Conservation (phyloP, 2,797 vertebrate species). For the Lithobates sylvaticus region DNA sequence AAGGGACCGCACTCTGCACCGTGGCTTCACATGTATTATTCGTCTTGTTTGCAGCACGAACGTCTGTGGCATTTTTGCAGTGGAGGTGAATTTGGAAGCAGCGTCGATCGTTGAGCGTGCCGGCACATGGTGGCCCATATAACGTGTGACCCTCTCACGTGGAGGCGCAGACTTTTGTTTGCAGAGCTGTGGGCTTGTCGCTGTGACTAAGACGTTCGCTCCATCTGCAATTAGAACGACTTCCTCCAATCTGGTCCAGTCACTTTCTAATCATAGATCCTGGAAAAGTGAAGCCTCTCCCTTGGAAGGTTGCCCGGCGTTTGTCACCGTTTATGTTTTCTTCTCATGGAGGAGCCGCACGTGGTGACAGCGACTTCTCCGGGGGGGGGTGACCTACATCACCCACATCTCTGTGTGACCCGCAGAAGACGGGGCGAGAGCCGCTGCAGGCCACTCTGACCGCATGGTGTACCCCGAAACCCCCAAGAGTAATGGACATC, state of each 20-base stretch:
- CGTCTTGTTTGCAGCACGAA: too few relatives aligned
- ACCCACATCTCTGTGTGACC: background rate
- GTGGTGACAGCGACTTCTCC: constrained; percentile 4
- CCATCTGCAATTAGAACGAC: constrained; percentile 46
- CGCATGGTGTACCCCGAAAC: too few relatives aligned
- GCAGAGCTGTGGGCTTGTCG: constrained; percentile 44
- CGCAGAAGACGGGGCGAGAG: too few relatives aligned
- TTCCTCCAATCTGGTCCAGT: constrained; percentile 59
- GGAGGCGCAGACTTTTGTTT: constrained; percentile 20
- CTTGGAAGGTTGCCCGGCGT: constrained; percentile 42
- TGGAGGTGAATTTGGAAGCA: too few relatives aligned
- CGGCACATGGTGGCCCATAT: too few relatives aligned
- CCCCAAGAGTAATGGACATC: too few relatives aligned
- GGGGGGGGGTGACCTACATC: constrained; percentile 38
- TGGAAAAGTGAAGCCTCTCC: constrained; percentile 54
- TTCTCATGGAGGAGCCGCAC: constrained; percentile 2
- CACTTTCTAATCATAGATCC: constrained; percentile 63
- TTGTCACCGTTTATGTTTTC: background rate
- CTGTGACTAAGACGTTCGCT: constrained; percentile 53
- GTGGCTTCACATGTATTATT: too few relatives aligned
- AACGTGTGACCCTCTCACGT: constrained; percentile 37
- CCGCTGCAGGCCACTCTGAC: too few relatives aligned
- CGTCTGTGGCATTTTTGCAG: too few relatives aligned
- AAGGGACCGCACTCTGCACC: too few relatives aligned
- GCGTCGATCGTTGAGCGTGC: too few relatives aligned